Evolutionary conservation across 2,113 vertebrate species (phyloP), one percentile per base, ranked within the genome.

Genomic region (Centrocercus urophasianus): DNA sequence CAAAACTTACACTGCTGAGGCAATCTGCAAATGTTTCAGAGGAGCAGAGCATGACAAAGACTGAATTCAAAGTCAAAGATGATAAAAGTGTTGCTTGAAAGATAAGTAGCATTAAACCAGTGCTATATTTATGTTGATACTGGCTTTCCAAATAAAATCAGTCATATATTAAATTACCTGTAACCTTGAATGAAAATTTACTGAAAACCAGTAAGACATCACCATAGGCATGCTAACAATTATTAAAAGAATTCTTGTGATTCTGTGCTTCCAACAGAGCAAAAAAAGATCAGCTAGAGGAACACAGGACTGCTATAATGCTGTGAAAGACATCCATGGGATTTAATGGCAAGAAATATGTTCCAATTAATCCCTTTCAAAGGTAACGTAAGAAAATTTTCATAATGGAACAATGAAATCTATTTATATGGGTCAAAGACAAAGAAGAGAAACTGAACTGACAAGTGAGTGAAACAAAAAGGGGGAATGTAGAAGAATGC

Each of bases 371-470:
- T 48, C 5, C 3, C 3, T 3, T 60, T 61, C 3, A n/a, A 90
- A 91, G 47, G 70, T 65, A 56, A 90, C 27, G n/a, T 60, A 93
- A 90, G 38, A 65, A 80, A 80, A 96, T 59, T 56, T 52, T 16
- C 63, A 64, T 61, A 79, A 80, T 13, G 52, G 16, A 28, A 89
- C 93, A 93, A 93, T 88, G 86, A 88, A 78, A 89, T 64, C 69
- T 83, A 21, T 47, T 67, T 45, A 89, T 27, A 72, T 43, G 45
- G 89, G 34, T 40, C 47, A 83, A 91, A 86, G 14, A 90, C 93
- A 1, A 1, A 93, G 57, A 88, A 90, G 89, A 60, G 54, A 91
- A 93, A 96, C 54, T 86, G 94, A 96, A 72, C 91, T 85, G 79
- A 83, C 90, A 92, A 76, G 79, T 22, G 38, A 43, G 56, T 69